phyloP scores from a whole-genome alignment of 1,140 invertebrate species.

The Vanessa tameamea region DNA sequence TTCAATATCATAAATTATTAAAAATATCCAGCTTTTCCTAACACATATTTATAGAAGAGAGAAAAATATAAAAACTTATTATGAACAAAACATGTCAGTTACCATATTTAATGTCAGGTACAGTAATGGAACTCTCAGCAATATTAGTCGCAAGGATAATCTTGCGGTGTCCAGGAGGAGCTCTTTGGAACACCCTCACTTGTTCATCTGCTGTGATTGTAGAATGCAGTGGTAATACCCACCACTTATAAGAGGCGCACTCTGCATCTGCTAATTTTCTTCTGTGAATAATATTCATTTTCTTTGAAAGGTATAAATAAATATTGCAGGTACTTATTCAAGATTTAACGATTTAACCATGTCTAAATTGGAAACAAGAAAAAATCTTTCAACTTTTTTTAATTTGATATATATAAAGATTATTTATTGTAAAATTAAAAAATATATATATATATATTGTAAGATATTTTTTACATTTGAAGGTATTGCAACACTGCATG shows the following conservation, averaged over 20 bases:
- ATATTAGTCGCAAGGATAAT: conserved; percentile 98
- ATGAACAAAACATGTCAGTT: conserved; percentile 9
- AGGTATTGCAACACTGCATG: no score
- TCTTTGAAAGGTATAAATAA: background rate
- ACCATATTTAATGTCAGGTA: conserved; percentile 95
- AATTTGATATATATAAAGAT: no score
- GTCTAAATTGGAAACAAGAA: no score
- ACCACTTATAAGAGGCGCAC: conserved; percentile 63
- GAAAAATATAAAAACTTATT: background rate
- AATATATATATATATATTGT: no score
- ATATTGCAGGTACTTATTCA: no score
- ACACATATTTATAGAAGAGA: no score
- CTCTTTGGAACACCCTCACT: conserved; percentile 83
- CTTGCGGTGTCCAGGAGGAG: conserved; percentile 84
- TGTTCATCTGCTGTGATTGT: conserved; percentile 98
- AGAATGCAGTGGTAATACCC: conserved; percentile 73
- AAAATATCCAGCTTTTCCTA: no score
- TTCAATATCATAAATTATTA: no score
- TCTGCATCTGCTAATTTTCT: conserved; percentile 47
- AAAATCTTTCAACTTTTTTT: no score
- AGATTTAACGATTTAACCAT: no score
- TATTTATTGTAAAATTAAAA: no score
- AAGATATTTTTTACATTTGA: no score
- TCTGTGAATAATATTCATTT: conserved; percentile 37
- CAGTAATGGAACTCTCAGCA: conserved; percentile 98